Percentiles rank a stretch among this genome's conserved stretches.
Conservation (phyloP, 1,140 invertebrate genomes). For the Trissolcus basalis region DNA sequence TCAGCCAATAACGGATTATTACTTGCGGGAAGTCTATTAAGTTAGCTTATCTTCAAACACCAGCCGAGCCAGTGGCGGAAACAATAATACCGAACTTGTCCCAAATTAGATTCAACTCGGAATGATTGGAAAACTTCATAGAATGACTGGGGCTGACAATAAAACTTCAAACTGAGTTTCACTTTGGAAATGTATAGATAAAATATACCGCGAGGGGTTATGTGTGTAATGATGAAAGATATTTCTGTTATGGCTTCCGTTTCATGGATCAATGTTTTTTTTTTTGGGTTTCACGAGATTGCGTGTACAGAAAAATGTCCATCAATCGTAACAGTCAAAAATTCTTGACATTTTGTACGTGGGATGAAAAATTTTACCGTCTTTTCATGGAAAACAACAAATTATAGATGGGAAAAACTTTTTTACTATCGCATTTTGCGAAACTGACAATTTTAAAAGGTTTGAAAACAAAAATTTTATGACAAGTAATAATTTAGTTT, state of each 20-base stretch:
- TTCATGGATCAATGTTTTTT: not conserved
- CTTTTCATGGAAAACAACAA: too few species aligned
- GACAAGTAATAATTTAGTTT: too few species aligned
- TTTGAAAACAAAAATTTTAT: too few species aligned
- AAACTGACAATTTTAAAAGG: too few species aligned
- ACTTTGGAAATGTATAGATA: constrained; percentile 22
- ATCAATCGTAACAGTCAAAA: too few species aligned
- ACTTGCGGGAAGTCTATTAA: constrained; percentile 44
- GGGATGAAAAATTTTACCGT: too few species aligned
- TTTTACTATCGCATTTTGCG: too few species aligned
- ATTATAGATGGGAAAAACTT: too few species aligned
- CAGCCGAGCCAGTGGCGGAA: constrained; percentile 25
- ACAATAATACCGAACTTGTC: constrained; percentile 51
- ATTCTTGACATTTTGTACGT: too few species aligned
- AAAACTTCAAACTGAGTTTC: constrained; percentile 46
- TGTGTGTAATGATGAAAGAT: not conserved
- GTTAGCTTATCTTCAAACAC: constrained; percentile 41
- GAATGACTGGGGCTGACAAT: constrained; percentile 37
- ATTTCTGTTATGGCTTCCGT: not conserved
- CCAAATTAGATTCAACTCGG: constrained; percentile 48
- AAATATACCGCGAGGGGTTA: constrained; percentile 13
- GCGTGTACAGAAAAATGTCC: too few species aligned
- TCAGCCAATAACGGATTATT: constrained; percentile 50
- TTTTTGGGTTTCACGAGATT: not conserved
- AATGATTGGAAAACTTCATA: constrained; percentile 50